Evolutionary conservation across 2,113 vertebrate genomes (phyloP).

Genomic region (Camelus dromedarius): DNA sequence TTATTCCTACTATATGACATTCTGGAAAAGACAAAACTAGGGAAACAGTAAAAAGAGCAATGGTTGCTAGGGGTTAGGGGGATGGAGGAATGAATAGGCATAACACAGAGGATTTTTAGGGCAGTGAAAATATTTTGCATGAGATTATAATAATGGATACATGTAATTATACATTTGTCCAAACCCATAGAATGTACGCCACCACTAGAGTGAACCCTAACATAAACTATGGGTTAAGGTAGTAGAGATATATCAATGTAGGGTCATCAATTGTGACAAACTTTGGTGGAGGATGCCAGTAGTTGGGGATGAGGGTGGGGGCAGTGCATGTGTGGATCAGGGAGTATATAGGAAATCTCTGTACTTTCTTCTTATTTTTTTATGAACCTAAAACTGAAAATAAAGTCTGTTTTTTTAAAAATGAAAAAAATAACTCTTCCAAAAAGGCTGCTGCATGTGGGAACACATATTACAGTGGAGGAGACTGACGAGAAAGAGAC

Average conservation of each 20-base stretch:
- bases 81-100: no score
- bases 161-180: background rate
- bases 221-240: background rate
- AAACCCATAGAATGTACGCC: background rate
- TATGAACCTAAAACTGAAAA: constrained; percentile 7
- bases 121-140: background rate
- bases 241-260: background rate
- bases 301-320: background rate
- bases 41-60: background rate
- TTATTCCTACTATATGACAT: background rate
- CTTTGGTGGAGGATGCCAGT: background rate
- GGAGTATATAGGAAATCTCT: background rate
- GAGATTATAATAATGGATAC: background rate
- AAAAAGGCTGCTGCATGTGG: background rate
- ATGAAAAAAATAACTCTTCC: background rate
- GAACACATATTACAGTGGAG: background rate
- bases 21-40: background rate
- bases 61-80: background rate
- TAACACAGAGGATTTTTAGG: background rate
- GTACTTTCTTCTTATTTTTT: background rate
- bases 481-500: background rate
- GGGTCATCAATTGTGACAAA: background rate
- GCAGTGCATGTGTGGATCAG: no score
- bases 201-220: background rate
- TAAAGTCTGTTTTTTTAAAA: background rate